Percentiles rank a stretch among this genome's conserved stretches.
phyloP scores from a whole-genome alignment of 2,113 vertebrate genomes.

The Strix uralensis region DNA sequence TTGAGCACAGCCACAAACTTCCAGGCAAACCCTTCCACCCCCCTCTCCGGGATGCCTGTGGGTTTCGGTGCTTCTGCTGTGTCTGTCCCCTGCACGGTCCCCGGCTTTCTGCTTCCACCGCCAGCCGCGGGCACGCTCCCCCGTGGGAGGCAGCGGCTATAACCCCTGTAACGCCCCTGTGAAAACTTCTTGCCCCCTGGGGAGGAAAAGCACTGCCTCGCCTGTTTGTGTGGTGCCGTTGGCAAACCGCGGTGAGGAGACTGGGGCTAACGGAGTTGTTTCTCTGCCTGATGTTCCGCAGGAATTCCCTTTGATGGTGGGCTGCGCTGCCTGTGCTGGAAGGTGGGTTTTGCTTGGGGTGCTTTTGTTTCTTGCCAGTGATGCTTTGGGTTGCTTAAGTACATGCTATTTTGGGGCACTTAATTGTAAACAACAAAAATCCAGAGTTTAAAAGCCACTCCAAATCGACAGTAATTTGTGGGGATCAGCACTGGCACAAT shows the following conservation, averaged over 20 bases:
- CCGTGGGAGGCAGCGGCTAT: neutral
- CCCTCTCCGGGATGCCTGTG: fast-evolving
- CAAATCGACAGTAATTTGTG: neutral
- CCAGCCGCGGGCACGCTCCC: neutral
- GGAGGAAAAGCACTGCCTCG: neutral
- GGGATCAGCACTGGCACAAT: neutral
- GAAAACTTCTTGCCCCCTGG: neutral
- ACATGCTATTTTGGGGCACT: fast-evolving
- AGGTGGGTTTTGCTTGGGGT: conserved; percentile 78
- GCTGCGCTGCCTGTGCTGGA: conserved; percentile 95
- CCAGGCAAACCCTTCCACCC: neutral
- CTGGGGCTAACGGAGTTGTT: neutral
- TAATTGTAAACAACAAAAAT: neutral
- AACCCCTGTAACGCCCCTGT: neutral
- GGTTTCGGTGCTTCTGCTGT: neutral
- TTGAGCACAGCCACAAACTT: neutral
- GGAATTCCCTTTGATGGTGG: conserved; percentile 96
- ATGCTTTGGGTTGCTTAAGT: neutral
- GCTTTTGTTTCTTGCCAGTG: neutral
- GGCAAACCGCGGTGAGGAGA: neutral
- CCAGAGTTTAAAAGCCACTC: neutral
- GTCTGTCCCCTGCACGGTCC: fast-evolving
- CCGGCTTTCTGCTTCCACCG: neutral
- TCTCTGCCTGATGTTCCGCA: conserved; percentile 70
- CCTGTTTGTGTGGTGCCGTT: neutral